Evolutionary conservation across 2,797 vertebrate species (phyloP).

Genomic region (Typhlichthys subterraneus): DNA sequence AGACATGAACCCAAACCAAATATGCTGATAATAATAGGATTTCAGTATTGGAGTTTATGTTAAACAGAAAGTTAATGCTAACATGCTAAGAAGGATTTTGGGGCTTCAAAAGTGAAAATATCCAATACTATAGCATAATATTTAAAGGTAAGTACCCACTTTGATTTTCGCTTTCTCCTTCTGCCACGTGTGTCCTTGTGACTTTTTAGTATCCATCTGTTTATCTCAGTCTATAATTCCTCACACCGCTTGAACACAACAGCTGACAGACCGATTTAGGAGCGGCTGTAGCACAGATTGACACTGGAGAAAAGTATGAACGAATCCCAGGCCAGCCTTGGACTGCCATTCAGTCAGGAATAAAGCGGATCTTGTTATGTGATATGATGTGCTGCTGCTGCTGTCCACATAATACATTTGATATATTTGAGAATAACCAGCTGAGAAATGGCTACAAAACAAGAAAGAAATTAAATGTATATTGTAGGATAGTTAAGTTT

Average conservation of each 20-base stretch:
- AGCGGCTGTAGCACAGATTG: background rate
- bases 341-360: background rate
- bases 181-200: slow-evolving; percentile 1
- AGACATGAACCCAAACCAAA: background rate
- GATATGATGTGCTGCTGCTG: background rate
- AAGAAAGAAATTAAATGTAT: too few relatives aligned
- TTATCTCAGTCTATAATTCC: slow-evolving; percentile 24
- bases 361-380: background rate
- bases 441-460: background rate
- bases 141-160: too few relatives aligned
- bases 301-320: too few relatives aligned
- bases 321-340: too few relatives aligned
- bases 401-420: background rate
- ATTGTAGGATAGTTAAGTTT: too few relatives aligned
- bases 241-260: slow-evolving; percentile 29
- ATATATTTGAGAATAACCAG: slow-evolving; percentile 6
- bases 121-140: too few relatives aligned
- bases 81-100: background rate
- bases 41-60: too few relatives aligned
- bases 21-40: too few relatives aligned
- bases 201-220: slow-evolving; percentile 3
- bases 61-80: too few relatives aligned
- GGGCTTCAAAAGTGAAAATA: too few relatives aligned
- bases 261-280: slow-evolving; percentile 29
- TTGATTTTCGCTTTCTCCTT: background rate